Conservation (phyloP, 1,140 invertebrate genomes). For the Neodiprion fabricii region DNA sequence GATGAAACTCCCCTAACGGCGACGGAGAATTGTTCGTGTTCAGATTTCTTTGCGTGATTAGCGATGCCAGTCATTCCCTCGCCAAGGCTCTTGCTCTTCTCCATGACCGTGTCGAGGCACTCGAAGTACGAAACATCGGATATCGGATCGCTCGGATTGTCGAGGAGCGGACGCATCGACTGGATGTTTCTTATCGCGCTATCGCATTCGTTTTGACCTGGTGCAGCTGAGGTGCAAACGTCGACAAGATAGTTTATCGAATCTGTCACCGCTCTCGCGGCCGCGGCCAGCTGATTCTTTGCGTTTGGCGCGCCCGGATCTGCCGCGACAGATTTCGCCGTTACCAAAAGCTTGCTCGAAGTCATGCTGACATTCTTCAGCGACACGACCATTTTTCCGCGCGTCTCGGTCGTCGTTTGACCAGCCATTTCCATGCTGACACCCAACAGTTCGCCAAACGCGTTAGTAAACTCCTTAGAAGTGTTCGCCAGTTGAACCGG, state of each 20-base stretch:
- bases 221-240: constrained; percentile 76
- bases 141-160: constrained; percentile 88
- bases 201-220: constrained; percentile 94
- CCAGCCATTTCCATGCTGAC: constrained; percentile 85
- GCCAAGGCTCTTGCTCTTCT: constrained; percentile 88
- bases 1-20: constrained; percentile 84
- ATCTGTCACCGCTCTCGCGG: constrained; percentile 89
- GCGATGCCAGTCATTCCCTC: constrained; percentile 96
- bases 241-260: constrained; percentile 89
- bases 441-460: constrained; percentile 79
- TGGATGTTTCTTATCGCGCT: constrained; percentile 94
- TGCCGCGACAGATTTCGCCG: constrained; percentile 87
- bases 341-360: constrained; percentile 85
- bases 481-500: constrained; percentile 76
- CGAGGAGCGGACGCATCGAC: constrained; percentile 80
- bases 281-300: constrained; percentile 86
- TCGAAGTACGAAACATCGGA: constrained; percentile 92
- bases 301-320: constrained; percentile 90
- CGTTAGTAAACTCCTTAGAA: constrained; percentile 78
- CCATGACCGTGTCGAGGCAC: constrained; percentile 91
- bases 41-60: constrained; percentile 86
- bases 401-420: constrained; percentile 72
- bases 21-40: constrained; percentile 87
- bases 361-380: constrained; percentile 87
- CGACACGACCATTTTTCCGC: constrained; percentile 81